Evolutionary conservation across 2,113 vertebrate species (phyloP).

Genomic region (Rhynchopsitta pachyrhyncha): DNA sequence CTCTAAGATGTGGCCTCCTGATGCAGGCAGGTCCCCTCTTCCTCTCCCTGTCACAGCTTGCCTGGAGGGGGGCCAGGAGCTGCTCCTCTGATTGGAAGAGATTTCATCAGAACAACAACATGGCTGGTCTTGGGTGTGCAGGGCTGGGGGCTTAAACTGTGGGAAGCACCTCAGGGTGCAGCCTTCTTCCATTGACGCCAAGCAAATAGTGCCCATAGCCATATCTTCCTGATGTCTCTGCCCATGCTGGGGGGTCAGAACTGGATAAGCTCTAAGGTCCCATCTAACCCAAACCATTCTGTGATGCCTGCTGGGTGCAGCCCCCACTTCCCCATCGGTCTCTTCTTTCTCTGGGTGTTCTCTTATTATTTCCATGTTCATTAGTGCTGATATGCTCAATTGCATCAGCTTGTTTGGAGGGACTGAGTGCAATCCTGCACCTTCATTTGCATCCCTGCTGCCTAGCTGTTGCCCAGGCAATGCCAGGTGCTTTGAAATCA

Average conservation of each 20-base stretch:
- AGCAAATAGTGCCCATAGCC: accelerated
- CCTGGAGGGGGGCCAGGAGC: not conserved
- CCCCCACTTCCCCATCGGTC: not conserved
- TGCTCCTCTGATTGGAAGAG: not conserved
- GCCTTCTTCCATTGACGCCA: not conserved
- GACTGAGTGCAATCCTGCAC: slow-evolving; percentile 4
- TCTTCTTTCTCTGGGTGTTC: slow-evolving; percentile 32
- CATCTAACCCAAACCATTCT: not conserved
- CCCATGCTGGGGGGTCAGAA: no score
- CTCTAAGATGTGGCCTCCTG: not conserved
- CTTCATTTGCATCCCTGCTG: slow-evolving; percentile 39
- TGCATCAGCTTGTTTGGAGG: slow-evolving; percentile 28
- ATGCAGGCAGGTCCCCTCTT: not conserved
- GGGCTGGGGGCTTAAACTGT: not conserved
- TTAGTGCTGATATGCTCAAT: slow-evolving; percentile 39
- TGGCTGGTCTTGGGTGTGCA: not conserved
- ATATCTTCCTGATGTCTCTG: not conserved
- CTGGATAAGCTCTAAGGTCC: not conserved
- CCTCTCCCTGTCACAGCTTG: not conserved
- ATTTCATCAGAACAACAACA: not conserved
- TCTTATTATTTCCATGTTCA: slow-evolving; percentile 9
- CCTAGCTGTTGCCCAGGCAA: slow-evolving; percentile 62
- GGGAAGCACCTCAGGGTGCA: not conserved
- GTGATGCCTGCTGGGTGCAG: not conserved
- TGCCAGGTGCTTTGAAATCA: slow-evolving; percentile 65